Base-by-base conservation (phyloP, 2,113 vertebrate species). In the Hydrochoerus hydrochaeris region DNA sequence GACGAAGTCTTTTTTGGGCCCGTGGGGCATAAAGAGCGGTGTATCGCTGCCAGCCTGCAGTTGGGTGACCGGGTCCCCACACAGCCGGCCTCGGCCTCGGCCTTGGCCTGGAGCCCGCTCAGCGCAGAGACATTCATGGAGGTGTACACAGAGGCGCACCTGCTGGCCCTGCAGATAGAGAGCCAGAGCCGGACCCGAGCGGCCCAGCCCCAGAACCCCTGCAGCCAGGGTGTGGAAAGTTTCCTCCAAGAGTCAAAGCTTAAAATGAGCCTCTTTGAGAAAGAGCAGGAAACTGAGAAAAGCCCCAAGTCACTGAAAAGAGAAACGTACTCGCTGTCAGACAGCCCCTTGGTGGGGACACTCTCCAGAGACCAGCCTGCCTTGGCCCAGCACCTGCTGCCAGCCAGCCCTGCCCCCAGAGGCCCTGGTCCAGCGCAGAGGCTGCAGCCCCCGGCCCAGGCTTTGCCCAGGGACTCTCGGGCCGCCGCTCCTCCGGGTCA, bases 1-100 rank as follows among this genome's bases (percentile, higher is more conserved):
- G 99, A 99, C 0, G 99, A 99, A 94, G 99, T 99, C 52, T 99
- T 99, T 94, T 12, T 99, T 46, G 99, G 99, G 58, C 99, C 99
- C 0, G 1, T 99, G 8, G 96, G 98, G 22, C 99, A 99, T 84
- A 98, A 98, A 88, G 99, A 99, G 97, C 98, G 97, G 88, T 99
- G 99, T 12, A 78, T 99, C 46, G 98, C 99, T 17, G 97, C 97
- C 22, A 91, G 83, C 13, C n/a, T 99, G 26, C 98, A 97, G 0
- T 92, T 96, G 62, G 89, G 16, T 0, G 0, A 5, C 16, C 81
- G 38, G 0, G 4, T 41, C 78, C 73, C 91, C 19, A 90, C 58
- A 54, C 96, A 62, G 0, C 52, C 2, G 4, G 60, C 60, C 60
- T 62, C 92, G 44, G 98, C 97, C 12, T 85, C 98, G 38, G 54